Evolutionary conservation across 2,113 vertebrate species (phyloP).

Genomic region (Pygathrix nemaeus): DNA sequence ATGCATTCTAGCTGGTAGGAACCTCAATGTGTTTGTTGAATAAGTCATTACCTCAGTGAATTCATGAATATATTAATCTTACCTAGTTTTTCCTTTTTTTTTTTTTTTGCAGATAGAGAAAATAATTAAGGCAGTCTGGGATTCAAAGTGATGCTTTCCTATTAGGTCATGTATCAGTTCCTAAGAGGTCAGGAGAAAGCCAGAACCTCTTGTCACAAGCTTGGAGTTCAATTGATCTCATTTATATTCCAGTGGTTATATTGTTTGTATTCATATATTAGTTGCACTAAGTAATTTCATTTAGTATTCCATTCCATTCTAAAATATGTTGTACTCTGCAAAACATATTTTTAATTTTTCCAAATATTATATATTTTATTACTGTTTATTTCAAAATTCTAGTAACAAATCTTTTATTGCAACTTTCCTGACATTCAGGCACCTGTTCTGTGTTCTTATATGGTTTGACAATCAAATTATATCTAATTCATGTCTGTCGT

Average conservation of each 20-base stretch:
- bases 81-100: background rate
- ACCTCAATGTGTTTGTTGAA: background rate
- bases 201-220: background rate
- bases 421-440: background rate
- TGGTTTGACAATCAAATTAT: background rate
- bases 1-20: background rate
- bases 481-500: background rate
- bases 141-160: background rate
- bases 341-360: background rate
- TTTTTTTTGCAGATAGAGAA: background rate
- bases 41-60: background rate
- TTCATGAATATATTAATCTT: background rate
- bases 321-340: background rate
- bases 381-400: background rate
- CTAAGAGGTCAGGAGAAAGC: background rate
- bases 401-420: background rate
- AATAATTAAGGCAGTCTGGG: background rate
- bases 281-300: background rate
- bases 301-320: background rate
- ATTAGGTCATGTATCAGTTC: background rate
- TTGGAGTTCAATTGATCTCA: background rate
- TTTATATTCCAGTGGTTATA: background rate
- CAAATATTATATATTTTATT: background rate
- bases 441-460: background rate
- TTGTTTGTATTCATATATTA: background rate